Evolutionary conservation across 2,797 vertebrate species (phyloP).

Genomic region (Chrosomus eos): DNA sequence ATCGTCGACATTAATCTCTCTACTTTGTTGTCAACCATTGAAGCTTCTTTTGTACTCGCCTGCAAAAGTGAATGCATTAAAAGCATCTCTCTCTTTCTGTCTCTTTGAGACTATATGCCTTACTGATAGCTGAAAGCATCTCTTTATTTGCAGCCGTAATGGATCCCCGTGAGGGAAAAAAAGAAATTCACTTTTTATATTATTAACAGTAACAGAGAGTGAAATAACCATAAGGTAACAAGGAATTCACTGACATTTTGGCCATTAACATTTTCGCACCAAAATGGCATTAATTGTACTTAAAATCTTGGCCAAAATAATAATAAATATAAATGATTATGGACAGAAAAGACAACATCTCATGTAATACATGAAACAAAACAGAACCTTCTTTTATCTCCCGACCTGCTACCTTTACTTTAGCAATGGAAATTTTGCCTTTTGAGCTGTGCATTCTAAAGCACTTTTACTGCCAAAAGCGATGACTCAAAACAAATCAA

Average conservation of each 20-base stretch:
- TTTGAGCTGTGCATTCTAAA: not conserved
- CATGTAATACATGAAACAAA: not conserved
- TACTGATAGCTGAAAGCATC: slow-evolving; percentile 28
- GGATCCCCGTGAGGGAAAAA: slow-evolving; percentile 60
- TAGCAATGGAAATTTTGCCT: not conserved
- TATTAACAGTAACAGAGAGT: not conserved
- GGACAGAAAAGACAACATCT: not conserved
- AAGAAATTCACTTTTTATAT: slow-evolving; percentile 14
- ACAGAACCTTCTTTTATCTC: not conserved
- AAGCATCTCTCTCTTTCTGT: slow-evolving; percentile 25
- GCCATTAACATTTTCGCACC: not conserved
- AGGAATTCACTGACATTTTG: not conserved
- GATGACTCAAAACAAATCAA: not conserved
- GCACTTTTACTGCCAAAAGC: not conserved
- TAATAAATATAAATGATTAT: not conserved
- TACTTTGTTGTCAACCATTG: slow-evolving; percentile 49
- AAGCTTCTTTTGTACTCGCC: slow-evolving; percentile 55
- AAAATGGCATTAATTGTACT: not conserved
- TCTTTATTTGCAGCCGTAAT: slow-evolving; percentile 42
- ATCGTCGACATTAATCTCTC: slow-evolving; percentile 62
- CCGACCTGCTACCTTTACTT: not conserved
- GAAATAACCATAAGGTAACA: not conserved
- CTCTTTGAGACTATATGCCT: not conserved
- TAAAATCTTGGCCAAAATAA: not conserved
- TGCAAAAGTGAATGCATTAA: slow-evolving; percentile 59